Percentiles rank a stretch among this genome's conserved stretches.
Evolutionary conservation across 2,888 invertebrate genomes (phyloP).

Genomic region (Thymelicus lineola): DNA sequence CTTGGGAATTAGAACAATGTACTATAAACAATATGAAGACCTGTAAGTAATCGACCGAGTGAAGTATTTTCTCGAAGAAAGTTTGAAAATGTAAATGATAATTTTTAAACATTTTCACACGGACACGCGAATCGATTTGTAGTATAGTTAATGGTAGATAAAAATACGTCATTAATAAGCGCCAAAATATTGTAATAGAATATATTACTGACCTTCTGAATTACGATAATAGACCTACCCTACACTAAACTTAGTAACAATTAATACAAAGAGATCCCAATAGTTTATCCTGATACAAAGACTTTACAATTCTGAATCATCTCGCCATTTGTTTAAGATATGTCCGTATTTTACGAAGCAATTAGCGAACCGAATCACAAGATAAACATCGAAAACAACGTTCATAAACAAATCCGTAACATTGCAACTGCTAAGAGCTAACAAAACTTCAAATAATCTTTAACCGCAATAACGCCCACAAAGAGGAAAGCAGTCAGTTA

Average conservation of each 20-base stretch:
- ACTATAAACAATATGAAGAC: not conserved
- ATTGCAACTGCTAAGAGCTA: conserved; percentile 7
- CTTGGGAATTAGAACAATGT: not conserved
- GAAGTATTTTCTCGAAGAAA: no score
- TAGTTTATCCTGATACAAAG: not conserved
- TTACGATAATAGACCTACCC: no score
- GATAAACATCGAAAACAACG: not conserved
- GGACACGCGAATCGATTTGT: no score
- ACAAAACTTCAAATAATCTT: conserved; percentile 22
- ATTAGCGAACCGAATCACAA: conserved; percentile 7
- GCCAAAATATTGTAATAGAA: no score
- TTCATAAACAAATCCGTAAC: conserved; percentile 8
- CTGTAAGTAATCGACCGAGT: no score
- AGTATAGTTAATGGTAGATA: no score
- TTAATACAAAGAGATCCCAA: not conserved
- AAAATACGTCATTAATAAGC: no score
- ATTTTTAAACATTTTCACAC: no score
- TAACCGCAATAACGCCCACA: conserved; percentile 18
- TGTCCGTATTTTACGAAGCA: conserved; percentile 2
- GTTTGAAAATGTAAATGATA: no score
- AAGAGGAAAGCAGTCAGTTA: conserved; percentile 31
- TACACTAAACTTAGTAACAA: not conserved
- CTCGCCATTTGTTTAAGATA: not conserved
- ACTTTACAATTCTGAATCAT: not conserved
- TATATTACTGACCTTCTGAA: no score